These are phyloP conservation scores for Limonius californicus DNA, from an alignment of 1,140 invertebrate genomes.

Conservation along the genomic window DNA sequence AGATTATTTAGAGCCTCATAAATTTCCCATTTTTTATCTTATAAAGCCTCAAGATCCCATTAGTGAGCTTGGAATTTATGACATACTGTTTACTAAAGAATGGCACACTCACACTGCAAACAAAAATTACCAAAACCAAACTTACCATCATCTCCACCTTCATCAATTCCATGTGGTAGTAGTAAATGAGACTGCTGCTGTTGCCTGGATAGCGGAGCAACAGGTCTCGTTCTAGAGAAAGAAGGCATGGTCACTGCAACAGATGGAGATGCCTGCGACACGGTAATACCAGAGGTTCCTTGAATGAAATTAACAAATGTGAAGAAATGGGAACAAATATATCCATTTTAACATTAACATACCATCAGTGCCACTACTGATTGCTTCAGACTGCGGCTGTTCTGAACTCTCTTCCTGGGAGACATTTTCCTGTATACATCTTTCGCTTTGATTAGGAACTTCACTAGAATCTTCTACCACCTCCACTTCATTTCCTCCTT, in stretches of 20 bases:
- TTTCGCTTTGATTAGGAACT: slow-evolving; percentile 54
- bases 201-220: slow-evolving; percentile 36
- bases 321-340: too few relatives aligned
- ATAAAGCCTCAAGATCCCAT: too few relatives aligned
- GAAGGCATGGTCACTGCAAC: slow-evolving; percentile 44
- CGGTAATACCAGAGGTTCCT: slow-evolving; percentile 32
- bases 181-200: slow-evolving; percentile 43
- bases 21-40: too few relatives aligned
- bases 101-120: neutral
- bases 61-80: too few relatives aligned
- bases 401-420: slow-evolving; percentile 39
- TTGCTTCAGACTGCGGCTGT: slow-evolving; percentile 53
- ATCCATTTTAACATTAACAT: slow-evolving; percentile 16
- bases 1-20: too few relatives aligned
- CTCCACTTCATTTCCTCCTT: slow-evolving; percentile 64
- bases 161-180: slow-evolving; percentile 55
- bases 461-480: slow-evolving; percentile 62
- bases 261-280: slow-evolving; percentile 50
- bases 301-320: too few relatives aligned
- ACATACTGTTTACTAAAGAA: too few relatives aligned
- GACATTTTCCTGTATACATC: slow-evolving; percentile 27
- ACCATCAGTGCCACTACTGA: slow-evolving; percentile 53
- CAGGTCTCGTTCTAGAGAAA: slow-evolving; percentile 37
- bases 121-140: neutral
- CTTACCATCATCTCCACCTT: slow-evolving; percentile 71